Base-by-base conservation (phyloP, 2,797 vertebrate species). In the Tympanoctomys barrerae region DNA sequence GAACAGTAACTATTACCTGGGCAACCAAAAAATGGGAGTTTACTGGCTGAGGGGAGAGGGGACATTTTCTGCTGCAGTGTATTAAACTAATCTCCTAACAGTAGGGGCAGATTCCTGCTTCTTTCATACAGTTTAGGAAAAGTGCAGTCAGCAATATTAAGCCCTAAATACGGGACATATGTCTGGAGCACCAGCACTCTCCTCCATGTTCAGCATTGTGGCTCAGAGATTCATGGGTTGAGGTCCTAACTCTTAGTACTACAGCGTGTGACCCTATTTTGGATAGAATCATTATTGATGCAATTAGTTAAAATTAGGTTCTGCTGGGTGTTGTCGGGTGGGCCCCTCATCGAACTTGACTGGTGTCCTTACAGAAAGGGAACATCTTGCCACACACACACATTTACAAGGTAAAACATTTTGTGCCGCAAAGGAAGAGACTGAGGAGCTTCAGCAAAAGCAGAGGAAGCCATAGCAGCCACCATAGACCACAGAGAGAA, bases 231-330 rank as follows among this genome's bases (percentile, higher is more conserved):
- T 75, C 7, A 1, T 36, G 36, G 54, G 31, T 42, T 68, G 10
- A 81, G 71, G 5, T 54, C 19, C 18, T 54, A 19, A 57, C 42
- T 8, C 4, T 24, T 1, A 16, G 28, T 66, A 71, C 16, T 13
- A 14, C 31, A 81, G 16, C 52, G 73, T 57, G 13, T 82, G 42
- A 78, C 39, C 6, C 24, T 89, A 70, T 81, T 77, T 81, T 24
- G 33, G 78, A 68, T 22, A 62, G 13, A 28, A 18, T 88, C 5
- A 11, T 28, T 93, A 14, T 13, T 33, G 3, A 78, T 54, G 1
- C 71, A 61, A 78, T 79, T 68, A 61, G 18, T 90, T 82, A 85
- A 93, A 93, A 68, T n/a, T 46, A 94, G 5, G 52, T 86, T 10
- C 54, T 68, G 7, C 21, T 87, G 54, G 13, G 62, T 91, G 66